A percentile compares a stretch with the other conserved stretches of the same genome.
These are phyloP conservation scores for Lasius fuliginosus DNA, from an alignment of 2,888 invertebrate genomes.

Conservation along the genomic window DNA sequence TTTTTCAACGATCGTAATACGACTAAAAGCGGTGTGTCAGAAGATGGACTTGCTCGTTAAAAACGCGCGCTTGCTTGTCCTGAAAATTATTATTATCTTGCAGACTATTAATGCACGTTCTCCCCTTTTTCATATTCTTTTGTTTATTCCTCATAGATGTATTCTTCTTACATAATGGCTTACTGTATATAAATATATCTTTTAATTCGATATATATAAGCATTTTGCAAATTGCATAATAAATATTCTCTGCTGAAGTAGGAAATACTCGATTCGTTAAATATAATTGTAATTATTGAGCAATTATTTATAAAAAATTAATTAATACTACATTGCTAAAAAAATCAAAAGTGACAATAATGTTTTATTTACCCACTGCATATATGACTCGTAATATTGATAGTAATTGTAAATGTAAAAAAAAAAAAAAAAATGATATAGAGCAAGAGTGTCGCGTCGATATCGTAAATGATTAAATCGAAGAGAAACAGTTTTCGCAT, in stretches of 20 bases:
- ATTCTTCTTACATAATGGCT: neutral
- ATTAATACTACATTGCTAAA: neutral
- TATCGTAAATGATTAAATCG: neutral
- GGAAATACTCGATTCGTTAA: neutral
- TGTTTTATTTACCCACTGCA: too few species aligned
- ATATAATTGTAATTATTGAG: neutral
- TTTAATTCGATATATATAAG: neutral
- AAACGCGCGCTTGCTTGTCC: neutral
- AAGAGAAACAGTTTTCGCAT: neutral
- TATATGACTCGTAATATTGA: neutral
- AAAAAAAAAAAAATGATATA: neutral
- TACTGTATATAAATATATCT: neutral
- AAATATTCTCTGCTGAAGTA: neutral
- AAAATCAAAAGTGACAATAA: neutral
- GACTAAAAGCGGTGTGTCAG: conserved; percentile 18
- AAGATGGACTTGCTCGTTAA: conserved; percentile 39
- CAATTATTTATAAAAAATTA: neutral
- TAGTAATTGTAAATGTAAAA: neutral
- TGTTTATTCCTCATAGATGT: neutral
- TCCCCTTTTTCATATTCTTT: neutral
- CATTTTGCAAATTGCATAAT: neutral
- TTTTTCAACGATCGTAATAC: conserved; percentile 28
- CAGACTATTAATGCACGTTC: conserved; percentile 1
- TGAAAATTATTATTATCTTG: conserved; percentile 18
- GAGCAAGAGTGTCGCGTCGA: neutral